Base-by-base conservation (phyloP, 2,113 vertebrate species). In the Carassius auratus region DNA sequence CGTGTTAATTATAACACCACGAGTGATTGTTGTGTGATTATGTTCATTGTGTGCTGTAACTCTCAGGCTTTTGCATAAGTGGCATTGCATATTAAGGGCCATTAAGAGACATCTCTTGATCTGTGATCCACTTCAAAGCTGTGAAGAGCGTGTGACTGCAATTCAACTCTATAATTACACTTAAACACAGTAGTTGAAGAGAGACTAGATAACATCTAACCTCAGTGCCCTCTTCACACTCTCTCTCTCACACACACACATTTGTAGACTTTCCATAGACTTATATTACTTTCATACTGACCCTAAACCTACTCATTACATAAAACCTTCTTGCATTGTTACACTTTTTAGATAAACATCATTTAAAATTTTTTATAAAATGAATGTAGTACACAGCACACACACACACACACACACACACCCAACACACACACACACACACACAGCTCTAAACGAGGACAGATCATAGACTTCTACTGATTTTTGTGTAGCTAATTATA, bases 151-250 rank as follows among this genome's bases (percentile, higher is more conserved):
- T 87, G 91, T 92, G 88, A 83, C 85, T 83, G 83, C 89, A 83
- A 83, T 78, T 84, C 85, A 91, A 82, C 91, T 92, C 90, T 94
- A 93, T 93, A 93, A 94, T 93, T 93, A 93, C 84, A 83, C 87
- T 91, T 64, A 88, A 93, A 90, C 90, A 92, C 89, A 90, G 85
- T 85, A 87, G 89, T 83, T 93, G 90, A 94, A 92, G 89, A 87
- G 85, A 90, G 90, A 93, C 91, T 90, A 93, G 93, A 95, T 94
- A 93, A 88, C 89, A 93, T 94, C 92, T 93, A 15, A 36, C 85
- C 81, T 86, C 76, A 89, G 87, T 55, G 36, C 8, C 36, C 50
- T 10, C 45, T 45, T 7, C 48, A 9, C 45, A 30, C 68, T 38
- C 80, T 30, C 48, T 48, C 59, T 57, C 50, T 50, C 66, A 79